Percentiles rank a stretch among this genome's conserved stretches.
These are phyloP conservation scores for Drosophila mayri DNA, from an alignment of 1,140 invertebrate species.

Conservation along the genomic window DNA sequence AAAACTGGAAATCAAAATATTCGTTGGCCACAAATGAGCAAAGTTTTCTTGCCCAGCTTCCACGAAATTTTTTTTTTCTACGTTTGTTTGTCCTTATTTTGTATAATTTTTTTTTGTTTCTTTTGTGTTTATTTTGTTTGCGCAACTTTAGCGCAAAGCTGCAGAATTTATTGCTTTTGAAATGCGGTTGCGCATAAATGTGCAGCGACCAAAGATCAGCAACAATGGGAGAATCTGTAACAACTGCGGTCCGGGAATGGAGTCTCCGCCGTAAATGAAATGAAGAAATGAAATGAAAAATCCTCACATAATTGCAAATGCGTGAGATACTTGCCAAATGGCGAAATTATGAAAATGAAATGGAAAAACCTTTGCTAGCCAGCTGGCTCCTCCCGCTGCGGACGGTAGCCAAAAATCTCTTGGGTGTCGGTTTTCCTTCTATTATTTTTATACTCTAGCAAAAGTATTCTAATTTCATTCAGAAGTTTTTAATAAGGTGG, in stretches of 20 bases:
- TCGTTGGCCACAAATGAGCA: slow-evolving; percentile 73
- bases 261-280: slow-evolving; percentile 56
- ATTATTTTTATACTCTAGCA: slow-evolving; percentile 4
- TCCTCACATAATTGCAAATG: slow-evolving; percentile 81
- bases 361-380: slow-evolving; percentile 42
- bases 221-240: slow-evolving; percentile 59
- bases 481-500: not conserved
- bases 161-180: slow-evolving; percentile 80
- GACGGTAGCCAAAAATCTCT: slow-evolving; percentile 3
- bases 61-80: slow-evolving; percentile 7
- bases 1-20: slow-evolving; percentile 65
- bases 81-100: slow-evolving; percentile 18
- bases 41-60: slow-evolving; percentile 61
- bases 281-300: slow-evolving; percentile 71
- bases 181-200: slow-evolving; percentile 81
- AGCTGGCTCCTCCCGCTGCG: no score
- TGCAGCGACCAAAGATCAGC: slow-evolving; percentile 46
- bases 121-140: slow-evolving; percentile 19
- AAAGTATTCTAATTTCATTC: not conserved
- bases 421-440: slow-evolving; percentile 11
- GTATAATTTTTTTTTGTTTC: slow-evolving; percentile 7
- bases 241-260: slow-evolving; percentile 50
- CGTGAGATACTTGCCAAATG: slow-evolving; percentile 82
- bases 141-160: slow-evolving; percentile 58
- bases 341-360: slow-evolving; percentile 78